phyloP scores from a whole-genome alignment of 2,113 vertebrate species.

The Desmodus rotundus region DNA sequence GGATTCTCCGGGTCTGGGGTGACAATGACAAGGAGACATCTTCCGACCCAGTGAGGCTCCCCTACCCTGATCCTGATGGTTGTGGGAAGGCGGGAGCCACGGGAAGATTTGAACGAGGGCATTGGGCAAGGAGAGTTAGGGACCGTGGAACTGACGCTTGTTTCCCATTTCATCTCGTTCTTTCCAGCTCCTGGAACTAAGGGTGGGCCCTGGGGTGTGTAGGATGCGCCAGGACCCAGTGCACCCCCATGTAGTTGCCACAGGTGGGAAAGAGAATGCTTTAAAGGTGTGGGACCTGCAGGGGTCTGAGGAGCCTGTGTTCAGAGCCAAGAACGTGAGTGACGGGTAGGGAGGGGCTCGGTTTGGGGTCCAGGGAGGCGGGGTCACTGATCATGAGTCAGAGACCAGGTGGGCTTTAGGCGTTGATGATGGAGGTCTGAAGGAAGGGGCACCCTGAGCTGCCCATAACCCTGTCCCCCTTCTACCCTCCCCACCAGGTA shows the following conservation, averaged over 20 bases:
- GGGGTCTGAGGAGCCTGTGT: conserved; percentile 80
- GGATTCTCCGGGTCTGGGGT: conserved; percentile 86
- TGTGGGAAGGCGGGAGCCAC: neutral
- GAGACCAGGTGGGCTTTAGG: neutral
- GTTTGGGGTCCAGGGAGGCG: neutral
- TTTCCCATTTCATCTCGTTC: neutral
- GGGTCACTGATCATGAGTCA: neutral
- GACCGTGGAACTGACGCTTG: neutral
- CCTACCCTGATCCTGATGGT: neutral
- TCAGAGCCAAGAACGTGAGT: conserved; percentile 89
- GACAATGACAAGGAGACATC: conserved; percentile 66
- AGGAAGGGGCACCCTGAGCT: neutral
- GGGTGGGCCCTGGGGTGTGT: conserved; percentile 79
- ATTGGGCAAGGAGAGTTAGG: neutral
- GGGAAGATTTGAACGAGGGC: too few relatives aligned
- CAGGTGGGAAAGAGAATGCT: conserved; percentile 89
- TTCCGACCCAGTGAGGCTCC: conserved; percentile 71
- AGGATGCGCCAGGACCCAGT: conserved; percentile 85
- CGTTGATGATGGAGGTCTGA: neutral
- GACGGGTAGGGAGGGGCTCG: neutral
- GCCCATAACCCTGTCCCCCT: neutral
- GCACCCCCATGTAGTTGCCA: conserved; percentile 79
- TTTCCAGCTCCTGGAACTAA: conserved; percentile 74
- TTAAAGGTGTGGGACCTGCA: conserved; percentile 93
- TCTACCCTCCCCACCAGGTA: conserved; percentile 68